phyloP scores from a whole-genome alignment of 2,888 invertebrate genomes.

The Parnassius mnemosyne region DNA sequence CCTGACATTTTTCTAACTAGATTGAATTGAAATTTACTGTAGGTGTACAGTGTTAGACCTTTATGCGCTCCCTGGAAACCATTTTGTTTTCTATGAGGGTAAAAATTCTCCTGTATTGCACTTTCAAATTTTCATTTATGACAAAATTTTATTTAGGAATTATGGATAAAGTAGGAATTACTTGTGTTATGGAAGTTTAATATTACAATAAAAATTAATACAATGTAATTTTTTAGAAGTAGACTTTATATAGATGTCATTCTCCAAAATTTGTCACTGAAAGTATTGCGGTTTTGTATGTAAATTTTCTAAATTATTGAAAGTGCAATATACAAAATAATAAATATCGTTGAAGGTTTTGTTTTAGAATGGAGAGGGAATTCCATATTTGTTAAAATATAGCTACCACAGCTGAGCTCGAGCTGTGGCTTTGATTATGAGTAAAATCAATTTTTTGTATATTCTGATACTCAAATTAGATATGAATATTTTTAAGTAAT shows the following conservation, averaged over 20 bases:
- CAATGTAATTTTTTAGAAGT: conserved; percentile 2
- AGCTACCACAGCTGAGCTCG: conserved; percentile 8
- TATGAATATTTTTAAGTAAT: conserved; percentile 17
- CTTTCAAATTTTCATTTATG: conserved; percentile 47
- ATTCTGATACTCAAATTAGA: conserved; percentile 27
- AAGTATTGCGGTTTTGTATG: neutral
- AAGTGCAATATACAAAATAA: conserved; percentile 59
- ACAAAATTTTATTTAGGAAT: neutral
- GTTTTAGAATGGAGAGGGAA: conserved; percentile 54
- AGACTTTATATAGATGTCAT: neutral
- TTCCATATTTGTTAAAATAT: conserved; percentile 43
- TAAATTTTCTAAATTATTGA: conserved; percentile 42
- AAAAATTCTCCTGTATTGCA: conserved; percentile 55
- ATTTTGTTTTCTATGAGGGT: conserved; percentile 36
- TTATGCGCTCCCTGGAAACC: conserved; percentile 50
- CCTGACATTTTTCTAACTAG: conserved; percentile 40
- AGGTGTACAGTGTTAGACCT: conserved; percentile 48
- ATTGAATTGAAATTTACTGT: conserved; percentile 47
- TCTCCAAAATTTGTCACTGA: neutral
- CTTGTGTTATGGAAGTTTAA: neutral
- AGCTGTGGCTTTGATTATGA: conserved; percentile 17
- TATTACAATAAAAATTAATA: neutral
- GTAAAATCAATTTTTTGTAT: conserved; percentile 19
- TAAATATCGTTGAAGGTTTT: conserved; percentile 29
- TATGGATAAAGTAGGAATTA: too few relatives aligned